Conservation (phyloP, 2,888 invertebrate genomes). For the Philereme transversata region DNA sequence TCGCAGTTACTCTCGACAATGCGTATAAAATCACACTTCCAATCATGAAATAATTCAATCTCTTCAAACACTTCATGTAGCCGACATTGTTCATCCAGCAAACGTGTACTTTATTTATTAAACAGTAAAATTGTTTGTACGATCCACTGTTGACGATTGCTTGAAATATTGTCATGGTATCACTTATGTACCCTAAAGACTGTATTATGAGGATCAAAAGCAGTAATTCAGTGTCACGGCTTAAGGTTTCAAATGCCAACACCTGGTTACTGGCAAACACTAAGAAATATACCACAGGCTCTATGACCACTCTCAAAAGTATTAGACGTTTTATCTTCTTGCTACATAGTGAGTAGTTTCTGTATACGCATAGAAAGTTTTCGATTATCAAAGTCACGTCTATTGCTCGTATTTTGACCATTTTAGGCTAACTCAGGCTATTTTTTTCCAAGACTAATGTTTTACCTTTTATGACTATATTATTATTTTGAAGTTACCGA, state of each 20-base stretch:
- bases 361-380: not conserved
- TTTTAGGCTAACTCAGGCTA: not conserved
- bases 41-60: not conserved
- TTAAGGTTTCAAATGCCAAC: not conserved
- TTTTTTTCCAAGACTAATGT: not conserved
- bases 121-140: not conserved
- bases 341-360: not conserved
- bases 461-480: not conserved
- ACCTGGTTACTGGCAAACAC: not conserved
- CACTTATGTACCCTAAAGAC: not conserved
- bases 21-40: not conserved
- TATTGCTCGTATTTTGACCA: not conserved
- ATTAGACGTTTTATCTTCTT: not conserved
- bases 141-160: not conserved
- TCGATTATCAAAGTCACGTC: not conserved
- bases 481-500: not conserved
- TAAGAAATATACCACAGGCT: not conserved
- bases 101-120: not conserved
- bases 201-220: not conserved
- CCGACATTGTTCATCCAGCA: not conserved
- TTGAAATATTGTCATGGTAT: not conserved
- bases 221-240: not conserved
- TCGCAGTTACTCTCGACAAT: not conserved
- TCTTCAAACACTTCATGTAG: not conserved
- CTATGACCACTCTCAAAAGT: not conserved